Evolutionary conservation across 2,113 vertebrate species (phyloP), one percentile per base, ranked within the genome.

Genomic region (Meles meles): DNA sequence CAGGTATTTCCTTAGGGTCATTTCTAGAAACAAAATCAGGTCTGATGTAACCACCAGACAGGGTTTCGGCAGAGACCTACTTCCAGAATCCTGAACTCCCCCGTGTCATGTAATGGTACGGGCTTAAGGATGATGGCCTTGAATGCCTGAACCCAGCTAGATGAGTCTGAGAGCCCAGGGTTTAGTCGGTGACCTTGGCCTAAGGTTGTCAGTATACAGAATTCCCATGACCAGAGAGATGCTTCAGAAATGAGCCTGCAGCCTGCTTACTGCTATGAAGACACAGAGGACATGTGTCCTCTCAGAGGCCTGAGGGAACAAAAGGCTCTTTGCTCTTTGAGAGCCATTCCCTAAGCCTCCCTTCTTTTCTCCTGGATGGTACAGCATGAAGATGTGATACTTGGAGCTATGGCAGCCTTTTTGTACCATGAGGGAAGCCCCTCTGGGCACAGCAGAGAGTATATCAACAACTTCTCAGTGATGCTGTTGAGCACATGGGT

Each of bases 21-120:
- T 9, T 74, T 44, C 63, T 69, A 86, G 83, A 67, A 86, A 4
- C 2, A 14, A 37, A 44, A 29, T 14, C 7, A 34, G 37, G 27
- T 23, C 4, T 11, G 39, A 89, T 29, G 20, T 31, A 34, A 39
- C 37, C 17, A 15, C 5, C 52, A 44, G 17, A 34, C 52, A 44
- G 17, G 37, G 37, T 15, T 55, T 17, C 84, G 25, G 25, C 6
- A 59, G 37, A 34, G 86, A 59, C 27, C 0, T 2, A 42, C 17
- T 15, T 27, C n/a, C 47, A 31, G n/a, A 17, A 13, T 8, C 49
- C 49, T 5, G 27, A 12, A 10, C 27, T 34, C 7, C 20, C 87
- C 71, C 20, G 4, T 20, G 10, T 61, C 29, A 34, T 4, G 55
- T 15, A 4, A 76, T 4, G 5, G 29, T 3, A 21, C 0, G 1